Evolutionary conservation across 92 coral and sea anemone species (phyloP).

Genomic region (Nematostella vectensis): DNA sequence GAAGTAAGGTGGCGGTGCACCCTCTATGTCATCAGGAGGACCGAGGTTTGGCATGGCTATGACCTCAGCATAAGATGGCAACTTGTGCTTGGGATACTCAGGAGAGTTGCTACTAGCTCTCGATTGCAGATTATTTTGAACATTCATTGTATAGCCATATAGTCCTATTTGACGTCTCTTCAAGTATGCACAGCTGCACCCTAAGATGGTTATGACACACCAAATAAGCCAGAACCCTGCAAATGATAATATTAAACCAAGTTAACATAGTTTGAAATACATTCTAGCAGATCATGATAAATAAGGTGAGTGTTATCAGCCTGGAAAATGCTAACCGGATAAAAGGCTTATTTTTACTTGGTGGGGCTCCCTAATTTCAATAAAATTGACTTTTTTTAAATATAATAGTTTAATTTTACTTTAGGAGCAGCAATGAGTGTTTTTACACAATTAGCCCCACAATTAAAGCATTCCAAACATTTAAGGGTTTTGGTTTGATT

Average conservation of each 20-base stretch:
- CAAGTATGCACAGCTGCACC: slow-evolving; percentile 64
- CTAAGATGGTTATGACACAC: slow-evolving; percentile 49
- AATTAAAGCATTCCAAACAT: no score
- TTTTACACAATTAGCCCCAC: no score
- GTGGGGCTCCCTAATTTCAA: no score
- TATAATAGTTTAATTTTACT: no score
- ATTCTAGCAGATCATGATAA: no score
- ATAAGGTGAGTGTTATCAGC: no score
- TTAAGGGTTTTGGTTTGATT: no score
- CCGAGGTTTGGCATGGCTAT: slow-evolving; percentile 62
- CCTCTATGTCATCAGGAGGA: slow-evolving; percentile 59
- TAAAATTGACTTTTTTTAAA: no score
- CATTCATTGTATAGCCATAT: slow-evolving; percentile 26
- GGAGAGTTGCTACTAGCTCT: slow-evolving; percentile 2
- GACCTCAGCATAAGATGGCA: slow-evolving; percentile 76
- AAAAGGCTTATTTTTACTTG: no score
- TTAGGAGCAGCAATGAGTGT: no score
- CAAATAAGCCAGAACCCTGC: slow-evolving; percentile 80
- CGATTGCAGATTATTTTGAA: slow-evolving; percentile 2
- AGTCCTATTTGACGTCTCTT: slow-evolving; percentile 25
- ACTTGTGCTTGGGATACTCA: slow-evolving; percentile 25
- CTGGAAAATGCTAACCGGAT: no score
- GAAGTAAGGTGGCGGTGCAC: slow-evolving; percentile 71
- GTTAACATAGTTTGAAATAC: no score
- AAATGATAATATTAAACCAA: not conserved